Evolutionary conservation across 37 sponge, comb jelly and placozoan genomes (phyloP).

Genomic region (Halisarca cf. caerulea): DNA sequence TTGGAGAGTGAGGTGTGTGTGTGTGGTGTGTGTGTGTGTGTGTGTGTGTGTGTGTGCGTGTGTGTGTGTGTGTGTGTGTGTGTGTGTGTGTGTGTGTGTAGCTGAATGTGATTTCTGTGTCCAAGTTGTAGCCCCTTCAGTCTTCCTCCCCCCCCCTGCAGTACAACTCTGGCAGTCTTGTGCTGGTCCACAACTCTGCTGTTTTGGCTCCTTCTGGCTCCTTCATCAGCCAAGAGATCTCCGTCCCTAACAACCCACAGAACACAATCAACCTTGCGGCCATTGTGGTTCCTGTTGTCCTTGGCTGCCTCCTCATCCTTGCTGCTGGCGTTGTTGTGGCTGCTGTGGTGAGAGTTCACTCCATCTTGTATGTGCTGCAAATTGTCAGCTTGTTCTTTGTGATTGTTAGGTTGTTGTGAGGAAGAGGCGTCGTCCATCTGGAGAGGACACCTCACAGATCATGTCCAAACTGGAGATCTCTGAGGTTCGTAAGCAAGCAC

Average conservation of each 20-base stretch:
- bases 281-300: constrained; percentile 6
- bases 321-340: neutral
- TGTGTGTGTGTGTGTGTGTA: too few species aligned
- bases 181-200: neutral
- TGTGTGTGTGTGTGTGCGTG: too few species aligned
- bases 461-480: too few species aligned
- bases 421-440: too few species aligned
- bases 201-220: neutral
- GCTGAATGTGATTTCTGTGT: too few species aligned
- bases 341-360: neutral
- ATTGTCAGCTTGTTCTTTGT: too few species aligned
- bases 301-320: neutral
- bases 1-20: neutral
- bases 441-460: too few species aligned
- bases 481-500: too few species aligned
- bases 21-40: too few species aligned
- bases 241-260: neutral
- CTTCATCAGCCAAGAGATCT: neutral
- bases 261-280: neutral
- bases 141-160: neutral
- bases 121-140: too few species aligned
- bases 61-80: too few species aligned
- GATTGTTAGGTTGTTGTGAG: too few species aligned
- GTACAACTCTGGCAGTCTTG: neutral
- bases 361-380: neutral